Base-by-base conservation (phyloP, 2,888 invertebrate genomes). In the Digitonthophagus gazella region DNA sequence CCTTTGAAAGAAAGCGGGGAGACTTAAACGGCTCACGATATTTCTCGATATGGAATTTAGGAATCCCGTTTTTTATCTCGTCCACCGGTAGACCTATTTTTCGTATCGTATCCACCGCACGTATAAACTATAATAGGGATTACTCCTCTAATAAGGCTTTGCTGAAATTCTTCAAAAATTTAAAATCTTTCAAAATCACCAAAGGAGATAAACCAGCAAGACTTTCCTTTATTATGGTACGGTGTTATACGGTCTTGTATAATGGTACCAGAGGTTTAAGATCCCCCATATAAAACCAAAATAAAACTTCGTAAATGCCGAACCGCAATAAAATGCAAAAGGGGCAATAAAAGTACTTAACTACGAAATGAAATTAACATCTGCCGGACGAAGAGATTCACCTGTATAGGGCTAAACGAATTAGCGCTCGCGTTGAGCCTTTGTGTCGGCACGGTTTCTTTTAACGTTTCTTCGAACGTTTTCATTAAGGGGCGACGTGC, bases 401-500 rank as follows among this genome's bases (percentile, higher is more conserved):
- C 28, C 28, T 44, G 28, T 44, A n/a, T n/a, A 44, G 28, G 28
- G 28, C 6, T 44, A 44, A 44, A 44, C 28, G 28, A 44, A 44
- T 44, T 44, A 44, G 28, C 28, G 28, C 8, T 44, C 1, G 11
- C 28, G 28, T 44, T 3, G 6, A 44, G 28, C 3, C 11, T 44
- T 44, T 44, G 28, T 44, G 28, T 44, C 28, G 28, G 28, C 28
- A 5, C 28, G 28, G 28, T 44, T 44, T 44, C 28, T 44, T 44
- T 44, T 44, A 44, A 11, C 28, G 28, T 44, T 44, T 44, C 28
- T 44, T 44, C 28, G 28, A 44, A 44, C 28, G 28, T 44, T 44
- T 44, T 44, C 28, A 44, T 44, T 44, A 44, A 44, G 28, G 28
- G 28, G 28, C 56, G 64, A 68, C 68, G 64, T 67, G 28, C 69